Evolutionary conservation across 53 echinoderm and acorn worm genomes (phyloP).

Genomic region (Luidia sarsii): DNA sequence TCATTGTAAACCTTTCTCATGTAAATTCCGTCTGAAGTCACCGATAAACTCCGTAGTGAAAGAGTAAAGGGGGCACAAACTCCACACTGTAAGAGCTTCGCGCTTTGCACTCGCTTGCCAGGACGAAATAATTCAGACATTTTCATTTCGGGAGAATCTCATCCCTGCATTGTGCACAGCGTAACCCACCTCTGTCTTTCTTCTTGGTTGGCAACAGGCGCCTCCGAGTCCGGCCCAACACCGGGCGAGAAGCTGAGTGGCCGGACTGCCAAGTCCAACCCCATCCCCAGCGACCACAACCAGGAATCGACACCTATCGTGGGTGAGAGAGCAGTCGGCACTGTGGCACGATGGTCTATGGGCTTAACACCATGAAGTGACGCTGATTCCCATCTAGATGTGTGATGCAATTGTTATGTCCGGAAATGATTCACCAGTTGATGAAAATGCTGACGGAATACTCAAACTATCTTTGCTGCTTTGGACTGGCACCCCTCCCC

Average conservation of each 20-base stretch:
- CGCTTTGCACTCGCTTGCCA: too few species aligned
- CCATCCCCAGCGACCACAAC: slow-evolving; percentile 12
- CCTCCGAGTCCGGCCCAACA: background rate
- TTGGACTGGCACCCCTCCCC: background rate
- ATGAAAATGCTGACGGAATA: too few species aligned
- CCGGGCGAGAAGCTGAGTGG: background rate
- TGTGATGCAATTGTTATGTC: too few species aligned
- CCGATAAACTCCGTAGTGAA: too few species aligned
- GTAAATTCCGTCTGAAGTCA: too few species aligned
- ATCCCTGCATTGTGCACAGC: background rate
- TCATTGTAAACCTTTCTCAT: too few species aligned
- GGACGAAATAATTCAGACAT: too few species aligned
- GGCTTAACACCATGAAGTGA: too few species aligned
- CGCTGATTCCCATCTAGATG: too few species aligned
- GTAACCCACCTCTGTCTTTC: background rate
- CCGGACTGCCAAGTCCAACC: background rate
- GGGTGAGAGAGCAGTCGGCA: background rate
- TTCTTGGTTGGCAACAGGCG: slow-evolving; percentile 8
- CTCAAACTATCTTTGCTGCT: too few species aligned
- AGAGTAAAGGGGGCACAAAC: background rate
- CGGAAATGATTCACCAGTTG: too few species aligned
- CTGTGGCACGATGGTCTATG: background rate
- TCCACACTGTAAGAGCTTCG: background rate
- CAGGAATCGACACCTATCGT: slow-evolving; percentile 29
- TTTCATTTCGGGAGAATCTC: background rate